Percentiles rank a stretch among this genome's conserved stretches.
Evolutionary conservation across 2,888 invertebrate genomes (phyloP).

Genomic region (Nymphalis urticae): DNA sequence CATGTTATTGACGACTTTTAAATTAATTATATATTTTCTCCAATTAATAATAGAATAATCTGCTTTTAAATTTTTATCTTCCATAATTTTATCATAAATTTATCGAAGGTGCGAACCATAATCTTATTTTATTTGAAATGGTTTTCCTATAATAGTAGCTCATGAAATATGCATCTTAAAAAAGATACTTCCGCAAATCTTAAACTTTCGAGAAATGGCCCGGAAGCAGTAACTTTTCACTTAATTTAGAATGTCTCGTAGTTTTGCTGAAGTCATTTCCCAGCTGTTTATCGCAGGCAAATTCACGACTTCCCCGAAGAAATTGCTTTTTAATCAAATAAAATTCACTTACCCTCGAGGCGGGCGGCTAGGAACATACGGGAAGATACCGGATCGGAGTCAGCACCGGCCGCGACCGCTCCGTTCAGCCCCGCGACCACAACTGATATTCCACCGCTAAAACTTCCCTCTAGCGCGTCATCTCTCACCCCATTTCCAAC

Average conservation of each 20-base stretch:
- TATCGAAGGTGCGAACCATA: background rate
- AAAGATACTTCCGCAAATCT: conserved; percentile 17
- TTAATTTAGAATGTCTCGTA: conserved; percentile 21
- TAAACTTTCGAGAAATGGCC: conserved; percentile 12
- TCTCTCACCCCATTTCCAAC: conserved; percentile 67
- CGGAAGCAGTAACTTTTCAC: conserved; percentile 28
- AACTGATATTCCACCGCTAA: conserved; percentile 77
- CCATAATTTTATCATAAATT: background rate
- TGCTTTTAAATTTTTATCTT: background rate
- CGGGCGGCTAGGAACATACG: conserved; percentile 49
- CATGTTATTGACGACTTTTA: too few relatives aligned
- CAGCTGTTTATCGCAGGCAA: conserved; percentile 47
- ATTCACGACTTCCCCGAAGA: conserved; percentile 61
- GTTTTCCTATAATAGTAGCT: background rate
- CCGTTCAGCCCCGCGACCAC: conserved; percentile 67
- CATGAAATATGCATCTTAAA: conserved; percentile 1
- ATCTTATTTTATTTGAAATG: background rate
- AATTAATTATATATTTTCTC: too few relatives aligned
- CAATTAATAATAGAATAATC: too few relatives aligned
- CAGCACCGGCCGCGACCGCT: conserved; percentile 64
- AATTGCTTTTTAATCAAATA: conserved; percentile 81
- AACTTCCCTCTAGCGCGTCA: conserved; percentile 78
- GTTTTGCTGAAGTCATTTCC: conserved; percentile 44
- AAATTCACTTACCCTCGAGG: conserved; percentile 76
- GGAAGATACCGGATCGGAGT: conserved; percentile 52